A percentile compares a stretch with the other conserved stretches of the same genome.
phyloP scores from a whole-genome alignment of 2,797 vertebrate species.

The Phyllotis vaccarum region DNA sequence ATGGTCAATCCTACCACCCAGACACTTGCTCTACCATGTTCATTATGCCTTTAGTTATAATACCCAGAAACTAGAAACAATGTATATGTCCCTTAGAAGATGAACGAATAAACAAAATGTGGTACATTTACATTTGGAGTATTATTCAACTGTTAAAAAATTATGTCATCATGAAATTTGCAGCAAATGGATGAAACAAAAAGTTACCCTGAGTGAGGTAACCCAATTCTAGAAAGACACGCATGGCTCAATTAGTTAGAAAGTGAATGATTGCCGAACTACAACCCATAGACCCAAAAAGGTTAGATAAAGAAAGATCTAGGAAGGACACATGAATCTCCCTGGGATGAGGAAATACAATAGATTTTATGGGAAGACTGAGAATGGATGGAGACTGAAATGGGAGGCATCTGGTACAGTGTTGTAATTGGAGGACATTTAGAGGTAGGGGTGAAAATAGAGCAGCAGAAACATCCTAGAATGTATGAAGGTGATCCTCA shows the following conservation, averaged over 20 bases:
- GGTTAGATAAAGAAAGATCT: too few relatives aligned
- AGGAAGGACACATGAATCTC: not conserved
- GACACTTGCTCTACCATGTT: not conserved
- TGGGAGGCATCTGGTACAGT: not conserved
- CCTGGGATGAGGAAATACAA: not conserved
- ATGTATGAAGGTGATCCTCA: not conserved
- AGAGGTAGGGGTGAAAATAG: not conserved
- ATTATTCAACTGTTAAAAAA: not conserved
- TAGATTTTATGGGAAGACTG: not conserved
- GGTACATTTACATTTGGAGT: not conserved
- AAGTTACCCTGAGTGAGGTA: not conserved
- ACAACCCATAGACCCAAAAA: not conserved
- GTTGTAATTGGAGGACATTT: not conserved
- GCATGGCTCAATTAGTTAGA: not conserved
- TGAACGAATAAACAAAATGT: not conserved
- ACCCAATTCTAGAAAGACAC: not conserved
- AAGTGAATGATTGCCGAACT: not conserved
- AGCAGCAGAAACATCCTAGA: not conserved
- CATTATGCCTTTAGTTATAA: not conserved
- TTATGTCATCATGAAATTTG: not conserved
- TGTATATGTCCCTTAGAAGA: not conserved
- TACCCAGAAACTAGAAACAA: not conserved
- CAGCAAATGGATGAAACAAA: not conserved
- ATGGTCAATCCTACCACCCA: not conserved
- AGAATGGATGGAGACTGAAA: too few relatives aligned